Evolutionary conservation across 2,888 invertebrate species (phyloP), one percentile per base, ranked within the genome.

Genomic region (Eristalinus sepulchralis): DNA sequence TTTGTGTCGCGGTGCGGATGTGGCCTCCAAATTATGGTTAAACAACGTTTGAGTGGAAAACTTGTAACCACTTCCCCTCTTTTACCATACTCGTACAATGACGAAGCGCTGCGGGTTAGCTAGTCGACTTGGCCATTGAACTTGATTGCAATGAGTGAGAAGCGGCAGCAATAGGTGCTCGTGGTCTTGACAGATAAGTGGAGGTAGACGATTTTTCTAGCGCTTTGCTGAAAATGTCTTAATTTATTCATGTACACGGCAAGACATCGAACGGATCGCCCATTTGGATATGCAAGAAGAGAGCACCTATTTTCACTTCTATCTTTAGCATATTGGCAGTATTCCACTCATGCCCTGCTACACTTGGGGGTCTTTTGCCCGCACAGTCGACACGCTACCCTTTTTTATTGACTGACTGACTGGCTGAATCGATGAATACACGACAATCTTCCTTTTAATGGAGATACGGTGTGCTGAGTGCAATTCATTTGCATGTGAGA

Each of bases 111-210:
- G 17, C 63, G 70, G 22, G 55, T 17, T 8, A 55, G 55, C 39
- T 70, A 55, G 31, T 31, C 22, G 57, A 31, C 22, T 60, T 81
- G 85, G 85, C 68, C 85, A 77, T 77, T 85, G 85, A 85, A 85
- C 85, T 85, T 82, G 63, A 68, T 39, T 71, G 57, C 53, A 73
- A 31, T 53, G 55, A 57, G 47, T 73, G 33, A 39, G 70, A 27
- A 2, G 31, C 11, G 4, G 17, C 34, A 34, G 62, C 20, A 20
- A 20, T 39, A 47, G 47, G 47, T 47, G 47, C 47, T 47, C 75
- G 47, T 67, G 39, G 66, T 79, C 33, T 81, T 63, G 68, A 71
- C 78, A 64, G 22, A 33, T 64, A 27, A 31, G 33, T 20, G 62
- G 36, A 66, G n/a, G 62, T 17, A n/a, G 5, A 27, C 27, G 27